A percentile compares a stretch with the other conserved stretches of the same genome.
These are phyloP conservation scores for Chrysoperla carnea DNA, from an alignment of 1,140 invertebrate species.

Conservation along the genomic window DNA sequence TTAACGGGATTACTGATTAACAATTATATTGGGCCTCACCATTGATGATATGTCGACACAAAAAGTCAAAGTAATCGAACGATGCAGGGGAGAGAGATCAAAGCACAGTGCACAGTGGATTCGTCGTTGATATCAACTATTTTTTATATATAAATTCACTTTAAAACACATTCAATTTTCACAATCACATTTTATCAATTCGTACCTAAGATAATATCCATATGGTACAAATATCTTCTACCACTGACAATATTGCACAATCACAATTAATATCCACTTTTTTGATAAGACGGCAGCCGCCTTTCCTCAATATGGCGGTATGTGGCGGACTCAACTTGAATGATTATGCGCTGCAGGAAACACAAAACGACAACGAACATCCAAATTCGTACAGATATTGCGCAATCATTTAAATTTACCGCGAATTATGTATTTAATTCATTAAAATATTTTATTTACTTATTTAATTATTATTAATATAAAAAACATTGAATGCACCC, in stretches of 20 bases:
- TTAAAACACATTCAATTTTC: no score
- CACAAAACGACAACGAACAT: no score
- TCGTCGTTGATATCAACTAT: no score
- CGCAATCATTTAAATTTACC: neutral
- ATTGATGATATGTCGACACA: no score
- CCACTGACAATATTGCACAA: constrained; percentile 1
- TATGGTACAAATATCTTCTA: neutral
- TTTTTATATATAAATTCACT: constrained; percentile 13
- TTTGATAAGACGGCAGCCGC: constrained; percentile 4
- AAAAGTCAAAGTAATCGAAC: constrained; percentile 1
- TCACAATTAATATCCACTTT: constrained; percentile 1
- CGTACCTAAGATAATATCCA: constrained; percentile 3
- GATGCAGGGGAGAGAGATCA: constrained; percentile 3
- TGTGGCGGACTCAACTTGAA: neutral
- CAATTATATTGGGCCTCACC: no score
- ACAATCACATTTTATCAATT: neutral
- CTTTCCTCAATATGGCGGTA: constrained; percentile 3
- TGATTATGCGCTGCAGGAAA: neutral
- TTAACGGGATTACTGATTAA: no score
- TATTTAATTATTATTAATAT: constrained; percentile 1
- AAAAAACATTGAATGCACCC: constrained; percentile 1
- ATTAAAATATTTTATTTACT: neutral
- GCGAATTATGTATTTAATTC: neutral
- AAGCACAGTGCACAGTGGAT: neutral
- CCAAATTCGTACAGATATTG: no score